Evolutionary conservation across 64 coral and sea anemone genomes (phyloP), one percentile per base, ranked within the genome.

Genomic region (Montipora sp.): DNA sequence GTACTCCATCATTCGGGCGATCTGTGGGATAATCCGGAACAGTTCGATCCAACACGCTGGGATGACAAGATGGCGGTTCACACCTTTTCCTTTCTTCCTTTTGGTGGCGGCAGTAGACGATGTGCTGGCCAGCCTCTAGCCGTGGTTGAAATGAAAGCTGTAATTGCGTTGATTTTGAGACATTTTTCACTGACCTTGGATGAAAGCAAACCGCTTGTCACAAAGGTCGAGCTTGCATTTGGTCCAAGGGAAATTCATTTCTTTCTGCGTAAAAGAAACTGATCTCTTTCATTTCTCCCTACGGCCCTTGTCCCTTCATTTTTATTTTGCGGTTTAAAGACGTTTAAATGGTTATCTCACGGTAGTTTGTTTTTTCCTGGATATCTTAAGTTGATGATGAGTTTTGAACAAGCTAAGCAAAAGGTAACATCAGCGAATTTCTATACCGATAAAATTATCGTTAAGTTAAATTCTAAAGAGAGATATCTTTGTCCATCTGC

Each of bases 1-100:
- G 67, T 36, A 8, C 69, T 89, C 18, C 87, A 89, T 11, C 67
- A 89, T 23, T 21, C 59, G 18, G 73, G 51, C 3, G 51, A 77
- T 24, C 24, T 89, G 14, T 89, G 87, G 87, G 69, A 74, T 75
- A 16, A 47, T 18, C 87, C 87, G 7, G 68, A 89, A 46, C 22
- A 77, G 72, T 89, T 75, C 50, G 73, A 89, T 72, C 87, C 87
- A 19, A 51, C 67, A 27, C 87, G 87, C 18, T 89, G 87, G 87
- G 87, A 89, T 51, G 87, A 89, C 47, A 57, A 74, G 46, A 51
- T 72, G 46, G 73, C 73, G 5, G 73, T 44, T 12, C 63, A 18
- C n/a, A 77, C 69, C 51, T 89, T 77, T 72, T 59, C 69, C 5
- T 89, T 72, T 15, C 68, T 77, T 15, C 87, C 87, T 18, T 89